Percentiles rank a stretch among this genome's conserved stretches.
Evolutionary conservation across 2,113 vertebrate genomes (phyloP).

Genomic region (Sapajus apella): DNA sequence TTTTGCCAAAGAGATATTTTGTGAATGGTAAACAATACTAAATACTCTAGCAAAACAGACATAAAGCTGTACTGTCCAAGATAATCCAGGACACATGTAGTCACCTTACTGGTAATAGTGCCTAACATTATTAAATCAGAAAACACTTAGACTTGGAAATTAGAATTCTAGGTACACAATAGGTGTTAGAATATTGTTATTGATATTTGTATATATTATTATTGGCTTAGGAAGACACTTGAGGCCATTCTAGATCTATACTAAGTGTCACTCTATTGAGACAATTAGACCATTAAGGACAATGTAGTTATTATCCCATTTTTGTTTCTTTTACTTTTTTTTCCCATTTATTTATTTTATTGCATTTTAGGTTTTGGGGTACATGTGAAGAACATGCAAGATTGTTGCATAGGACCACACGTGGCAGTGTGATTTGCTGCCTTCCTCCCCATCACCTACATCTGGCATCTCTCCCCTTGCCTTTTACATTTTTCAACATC

Average conservation of each 20-base stretch:
- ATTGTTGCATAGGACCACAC: too few species aligned
- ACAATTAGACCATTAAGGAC: neutral
- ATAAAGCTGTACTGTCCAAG: neutral
- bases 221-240: neutral
- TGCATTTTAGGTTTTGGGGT: too few species aligned
- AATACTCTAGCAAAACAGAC: neutral
- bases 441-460: too few species aligned
- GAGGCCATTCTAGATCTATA: neutral
- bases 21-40: constrained; percentile 14
- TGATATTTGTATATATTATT: neutral
- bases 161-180: neutral
- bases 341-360: too few species aligned
- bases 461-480: too few species aligned
- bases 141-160: neutral
- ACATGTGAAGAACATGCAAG: too few species aligned
- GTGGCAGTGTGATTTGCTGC: too few species aligned
- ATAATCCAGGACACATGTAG: neutral
- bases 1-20: constrained; percentile 19
- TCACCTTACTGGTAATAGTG: neutral
- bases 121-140: neutral
- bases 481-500: neutral
- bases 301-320: neutral
- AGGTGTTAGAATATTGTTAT: neutral
- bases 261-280: neutral
- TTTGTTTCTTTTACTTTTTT: neutral